phyloP scores from a whole-genome alignment of 2,113 vertebrate species.

The Cisticola juncidis region DNA sequence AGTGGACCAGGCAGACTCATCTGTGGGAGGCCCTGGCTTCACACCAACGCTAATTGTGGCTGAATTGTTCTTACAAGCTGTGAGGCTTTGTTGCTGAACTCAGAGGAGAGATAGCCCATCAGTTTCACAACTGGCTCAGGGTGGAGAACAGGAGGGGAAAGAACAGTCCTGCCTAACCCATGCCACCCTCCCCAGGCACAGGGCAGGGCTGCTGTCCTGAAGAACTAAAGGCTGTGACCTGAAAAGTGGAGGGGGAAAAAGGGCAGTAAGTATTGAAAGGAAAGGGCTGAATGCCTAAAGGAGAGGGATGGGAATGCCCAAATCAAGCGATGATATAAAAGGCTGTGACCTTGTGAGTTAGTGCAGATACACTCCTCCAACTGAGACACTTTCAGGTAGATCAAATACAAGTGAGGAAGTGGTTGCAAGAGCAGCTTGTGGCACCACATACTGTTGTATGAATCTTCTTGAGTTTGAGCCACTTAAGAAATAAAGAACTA shows the following conservation, averaged over 20 bases:
- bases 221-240: background rate
- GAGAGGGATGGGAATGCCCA: background rate
- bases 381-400: background rate
- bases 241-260: background rate
- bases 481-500: background rate
- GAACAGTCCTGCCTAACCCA: background rate
- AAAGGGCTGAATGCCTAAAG: background rate
- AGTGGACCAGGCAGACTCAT: slow-evolving; percentile 2
- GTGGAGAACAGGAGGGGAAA: background rate
- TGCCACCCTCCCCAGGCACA: background rate
- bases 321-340: background rate
- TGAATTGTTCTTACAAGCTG: slow-evolving; percentile 28
- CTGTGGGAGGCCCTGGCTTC: slow-evolving; percentile 59
- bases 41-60: slow-evolving; percentile 17
- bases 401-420: background rate
- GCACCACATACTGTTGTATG: background rate
- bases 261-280: background rate
- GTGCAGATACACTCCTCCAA: background rate
- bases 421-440: background rate
- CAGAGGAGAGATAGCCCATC: slow-evolving; percentile 3
- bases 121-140: background rate
- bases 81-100: slow-evolving; percentile 8
- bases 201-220: background rate
- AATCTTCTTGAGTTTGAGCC: background rate
- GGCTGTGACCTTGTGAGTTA: background rate